Evolutionary conservation across 2,888 invertebrate genomes (phyloP).

Genomic region (Cecidostiba fungosa): DNA sequence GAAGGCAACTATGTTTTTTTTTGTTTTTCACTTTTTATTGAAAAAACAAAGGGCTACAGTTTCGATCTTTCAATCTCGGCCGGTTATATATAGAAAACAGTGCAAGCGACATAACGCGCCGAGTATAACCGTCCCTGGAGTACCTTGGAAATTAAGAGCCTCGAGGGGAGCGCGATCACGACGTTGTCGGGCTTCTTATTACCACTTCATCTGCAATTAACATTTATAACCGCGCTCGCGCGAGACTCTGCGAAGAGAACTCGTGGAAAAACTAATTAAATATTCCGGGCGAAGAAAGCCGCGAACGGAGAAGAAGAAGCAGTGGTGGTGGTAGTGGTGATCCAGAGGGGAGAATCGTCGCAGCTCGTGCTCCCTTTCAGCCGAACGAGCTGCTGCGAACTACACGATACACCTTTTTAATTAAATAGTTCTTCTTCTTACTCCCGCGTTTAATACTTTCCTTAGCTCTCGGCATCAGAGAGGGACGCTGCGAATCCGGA

Average conservation of each 20-base stretch:
- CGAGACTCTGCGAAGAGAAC: slow-evolving; percentile 63
- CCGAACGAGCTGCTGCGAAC: slow-evolving; percentile 34
- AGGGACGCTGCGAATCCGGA: background rate
- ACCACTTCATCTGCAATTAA: slow-evolving; percentile 81
- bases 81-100: too few relatives aligned
- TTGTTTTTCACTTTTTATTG: too few relatives aligned
- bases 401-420: slow-evolving; percentile 57
- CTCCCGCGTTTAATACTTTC: background rate
- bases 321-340: background rate
- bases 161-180: slow-evolving; percentile 60
- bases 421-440: slow-evolving; percentile 61
- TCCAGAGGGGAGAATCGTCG: slow-evolving; percentile 18
- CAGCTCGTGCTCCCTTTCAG: slow-evolving; percentile 18
- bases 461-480: too few relatives aligned
- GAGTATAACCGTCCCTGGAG: slow-evolving; percentile 43
- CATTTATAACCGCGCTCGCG: slow-evolving; percentile 77
- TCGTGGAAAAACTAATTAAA: slow-evolving; percentile 80
- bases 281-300: slow-evolving; percentile 72
- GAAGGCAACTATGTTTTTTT: background rate
- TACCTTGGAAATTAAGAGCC: slow-evolving; percentile 67
- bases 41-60: too few relatives aligned
- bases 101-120: background rate
- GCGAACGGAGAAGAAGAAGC: slow-evolving; percentile 62
- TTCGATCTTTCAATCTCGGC: background rate
- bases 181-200: slow-evolving; percentile 73